Percentiles rank a stretch among this genome's conserved stretches.
phyloP scores from a whole-genome alignment of 2,888 invertebrate genomes.

The Napeogenes inachia region DNA sequence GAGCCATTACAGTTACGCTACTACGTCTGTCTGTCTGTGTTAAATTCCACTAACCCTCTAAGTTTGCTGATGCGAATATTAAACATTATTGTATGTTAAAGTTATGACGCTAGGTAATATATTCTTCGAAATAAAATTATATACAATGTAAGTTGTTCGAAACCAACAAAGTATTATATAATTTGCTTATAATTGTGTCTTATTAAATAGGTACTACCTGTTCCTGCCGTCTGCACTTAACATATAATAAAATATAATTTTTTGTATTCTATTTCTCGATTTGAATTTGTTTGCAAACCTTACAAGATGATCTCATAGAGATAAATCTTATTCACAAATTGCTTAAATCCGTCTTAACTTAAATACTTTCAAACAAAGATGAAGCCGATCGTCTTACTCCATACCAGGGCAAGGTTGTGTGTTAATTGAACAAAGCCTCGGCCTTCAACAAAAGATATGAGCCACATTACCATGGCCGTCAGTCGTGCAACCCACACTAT shows the following conservation, averaged over 20 bases:
- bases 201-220: too few relatives aligned
- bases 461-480: conserved; percentile 39
- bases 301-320: too few relatives aligned
- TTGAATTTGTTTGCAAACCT: too few relatives aligned
- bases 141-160: too few relatives aligned
- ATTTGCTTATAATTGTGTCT: too few relatives aligned
- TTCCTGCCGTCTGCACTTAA: too few relatives aligned
- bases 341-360: too few relatives aligned
- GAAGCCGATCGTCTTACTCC: conserved; percentile 15
- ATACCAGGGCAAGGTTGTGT: conserved; percentile 18
- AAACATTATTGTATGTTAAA: conserved; percentile 17
- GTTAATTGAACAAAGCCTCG: conserved; percentile 38
- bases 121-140: conserved; percentile 14
- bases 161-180: too few relatives aligned
- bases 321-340: background rate
- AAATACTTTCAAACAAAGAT: conserved; percentile 19
- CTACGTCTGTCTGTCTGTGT: conserved; percentile 17
- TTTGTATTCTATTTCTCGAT: too few relatives aligned
- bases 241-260: too few relatives aligned
- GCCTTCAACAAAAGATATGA: conserved; percentile 35
- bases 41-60: conserved; percentile 22
- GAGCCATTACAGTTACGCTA: conserved; percentile 32
- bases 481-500: conserved; percentile 48
- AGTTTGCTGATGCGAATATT: conserved; percentile 19
- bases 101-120: conserved; percentile 17